These are phyloP conservation scores for Pristionchus arcanus DNA, from an alignment of 2,888 invertebrate species.

Conservation along the genomic window DNA sequence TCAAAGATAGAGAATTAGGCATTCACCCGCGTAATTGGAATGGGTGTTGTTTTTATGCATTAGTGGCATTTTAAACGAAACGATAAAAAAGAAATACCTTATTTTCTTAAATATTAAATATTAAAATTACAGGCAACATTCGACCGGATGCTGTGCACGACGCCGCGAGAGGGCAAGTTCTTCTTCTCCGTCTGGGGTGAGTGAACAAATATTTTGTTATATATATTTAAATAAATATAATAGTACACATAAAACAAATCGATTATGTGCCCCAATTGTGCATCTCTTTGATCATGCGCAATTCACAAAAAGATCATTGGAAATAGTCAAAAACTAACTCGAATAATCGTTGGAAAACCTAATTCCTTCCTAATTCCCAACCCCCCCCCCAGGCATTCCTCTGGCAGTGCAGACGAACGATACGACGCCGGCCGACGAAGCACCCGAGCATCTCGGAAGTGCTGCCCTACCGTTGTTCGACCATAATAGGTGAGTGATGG, in stretches of 20 bases:
- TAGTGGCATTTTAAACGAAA: too few species aligned
- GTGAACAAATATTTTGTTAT: neutral
- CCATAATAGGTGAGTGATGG: slow-evolving; percentile 67
- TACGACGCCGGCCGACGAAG: slow-evolving; percentile 11
- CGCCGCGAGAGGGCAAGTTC: slow-evolving; percentile 66
- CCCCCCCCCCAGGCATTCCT: neutral
- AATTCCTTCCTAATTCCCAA: neutral
- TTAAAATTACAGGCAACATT: slow-evolving; percentile 60
- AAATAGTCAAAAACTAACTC: too few species aligned
- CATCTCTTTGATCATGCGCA: too few species aligned
- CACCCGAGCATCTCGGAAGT: slow-evolving; percentile 56
- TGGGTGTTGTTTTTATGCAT: too few species aligned
- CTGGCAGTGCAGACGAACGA: slow-evolving; percentile 60
- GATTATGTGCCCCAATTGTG: too few species aligned
- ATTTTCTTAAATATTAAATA: neutral
- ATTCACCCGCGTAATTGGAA: too few species aligned
- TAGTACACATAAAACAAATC: too few species aligned
- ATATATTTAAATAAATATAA: too few species aligned
- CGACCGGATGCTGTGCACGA: slow-evolving; percentile 60
- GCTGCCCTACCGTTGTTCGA: slow-evolving; percentile 74
- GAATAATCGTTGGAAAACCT: too few species aligned
- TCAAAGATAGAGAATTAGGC: too few species aligned
- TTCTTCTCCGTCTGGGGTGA: slow-evolving; percentile 51
- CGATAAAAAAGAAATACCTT: neutral
- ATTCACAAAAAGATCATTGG: too few species aligned